Conservation (phyloP, 2,797 vertebrate genomes). For the Sebastes melanostomus region DNA sequence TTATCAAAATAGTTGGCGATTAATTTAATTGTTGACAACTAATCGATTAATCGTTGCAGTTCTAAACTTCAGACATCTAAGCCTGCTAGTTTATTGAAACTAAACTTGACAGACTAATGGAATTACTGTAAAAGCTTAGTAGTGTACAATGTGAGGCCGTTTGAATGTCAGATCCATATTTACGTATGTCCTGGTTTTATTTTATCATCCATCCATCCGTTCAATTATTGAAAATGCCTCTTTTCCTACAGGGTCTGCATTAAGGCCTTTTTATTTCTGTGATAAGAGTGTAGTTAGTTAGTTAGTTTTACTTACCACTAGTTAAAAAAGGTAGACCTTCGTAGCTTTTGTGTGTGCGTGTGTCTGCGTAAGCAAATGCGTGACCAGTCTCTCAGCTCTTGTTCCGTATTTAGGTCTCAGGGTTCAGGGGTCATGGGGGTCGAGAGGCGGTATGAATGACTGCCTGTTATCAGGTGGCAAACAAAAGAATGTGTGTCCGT, state of each 20-base stretch:
- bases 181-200: neutral
- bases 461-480: slow-evolving; percentile 72
- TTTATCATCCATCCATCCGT: neutral
- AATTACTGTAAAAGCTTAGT: neutral
- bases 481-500: slow-evolving; percentile 50
- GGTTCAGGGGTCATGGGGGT: slow-evolving; percentile 67
- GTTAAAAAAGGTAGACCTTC: neutral
- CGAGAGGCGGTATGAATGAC: slow-evolving; percentile 63
- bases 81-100: neutral
- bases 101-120: neutral
- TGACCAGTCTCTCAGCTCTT: slow-evolving; percentile 52
- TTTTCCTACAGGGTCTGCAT: neutral
- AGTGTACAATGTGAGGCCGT: neutral
- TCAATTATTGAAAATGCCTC: neutral
- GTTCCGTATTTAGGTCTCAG: slow-evolving; percentile 68
- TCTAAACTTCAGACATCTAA: neutral
- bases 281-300: neutral
- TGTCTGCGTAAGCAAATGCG: slow-evolving; percentile 31
- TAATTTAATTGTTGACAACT: too few species aligned
- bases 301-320: neutral
- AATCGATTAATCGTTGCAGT: too few species aligned
- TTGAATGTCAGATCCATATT: neutral
- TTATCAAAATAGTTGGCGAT: too few species aligned
- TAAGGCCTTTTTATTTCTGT: neutral
- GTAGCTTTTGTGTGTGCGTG: slow-evolving; percentile 2